Evolutionary conservation across 2,888 invertebrate genomes (phyloP).

Genomic region (Tridacna crocea): DNA sequence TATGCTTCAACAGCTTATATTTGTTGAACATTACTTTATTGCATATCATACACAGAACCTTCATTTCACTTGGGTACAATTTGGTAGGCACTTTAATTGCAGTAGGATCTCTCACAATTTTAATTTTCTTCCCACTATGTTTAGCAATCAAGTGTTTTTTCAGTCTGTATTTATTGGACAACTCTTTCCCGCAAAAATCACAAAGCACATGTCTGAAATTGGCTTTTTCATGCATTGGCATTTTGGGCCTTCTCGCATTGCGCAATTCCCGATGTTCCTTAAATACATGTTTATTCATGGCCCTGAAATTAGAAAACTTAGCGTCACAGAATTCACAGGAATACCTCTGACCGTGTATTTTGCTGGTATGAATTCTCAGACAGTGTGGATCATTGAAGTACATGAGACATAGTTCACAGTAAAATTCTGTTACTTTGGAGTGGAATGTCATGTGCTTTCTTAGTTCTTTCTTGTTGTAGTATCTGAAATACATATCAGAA

Average conservation of each 20-base stretch:
- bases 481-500: constrained; percentile 15
- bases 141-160: constrained; percentile 20
- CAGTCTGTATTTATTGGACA: constrained; percentile 32
- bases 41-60: constrained; percentile 17
- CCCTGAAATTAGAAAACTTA: background rate
- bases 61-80: constrained; percentile 1
- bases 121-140: constrained; percentile 14
- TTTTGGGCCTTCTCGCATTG: constrained; percentile 4
- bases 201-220: constrained; percentile 26
- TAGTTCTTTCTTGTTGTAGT: constrained; percentile 35
- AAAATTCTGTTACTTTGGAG: constrained; percentile 8
- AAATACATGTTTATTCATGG: constrained; percentile 19
- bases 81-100: background rate
- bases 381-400: constrained; percentile 16
- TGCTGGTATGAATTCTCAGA: constrained; percentile 11
- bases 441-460: constrained; percentile 31
- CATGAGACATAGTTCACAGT: constrained; percentile 29
- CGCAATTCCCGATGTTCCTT: constrained; percentile 25
- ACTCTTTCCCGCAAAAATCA: constrained; percentile 23
- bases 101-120: background rate
- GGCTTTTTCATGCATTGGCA: constrained; percentile 17
- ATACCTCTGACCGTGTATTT: constrained; percentile 13
- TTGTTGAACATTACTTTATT: constrained; percentile 20
- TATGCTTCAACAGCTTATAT: constrained; percentile 19
- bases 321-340: constrained; percentile 19